Percentiles rank a stretch among this genome's conserved stretches.
Evolutionary conservation across 2,113 vertebrate species (phyloP).

Genomic region (Piprites chloris): DNA sequence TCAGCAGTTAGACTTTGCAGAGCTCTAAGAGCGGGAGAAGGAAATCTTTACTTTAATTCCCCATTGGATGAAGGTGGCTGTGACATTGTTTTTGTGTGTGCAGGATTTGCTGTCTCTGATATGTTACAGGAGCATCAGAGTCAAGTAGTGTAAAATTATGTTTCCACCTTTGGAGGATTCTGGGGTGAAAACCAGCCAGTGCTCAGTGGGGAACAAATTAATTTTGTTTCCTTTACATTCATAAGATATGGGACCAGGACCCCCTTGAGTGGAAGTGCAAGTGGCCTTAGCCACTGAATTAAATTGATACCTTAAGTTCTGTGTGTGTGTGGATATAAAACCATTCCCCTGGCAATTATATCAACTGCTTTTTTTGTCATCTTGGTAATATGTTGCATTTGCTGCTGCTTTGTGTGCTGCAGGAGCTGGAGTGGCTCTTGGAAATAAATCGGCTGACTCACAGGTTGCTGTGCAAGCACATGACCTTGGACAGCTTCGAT

Average conservation of each 20-base stretch:
- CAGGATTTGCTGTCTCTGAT: neutral
- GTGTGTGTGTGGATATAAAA: neutral
- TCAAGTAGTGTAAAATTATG: conserved; percentile 36
- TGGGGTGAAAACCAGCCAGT: neutral
- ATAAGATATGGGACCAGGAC: neutral
- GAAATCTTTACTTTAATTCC: neutral
- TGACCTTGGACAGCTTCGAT: conserved; percentile 98
- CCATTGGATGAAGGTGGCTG: neutral
- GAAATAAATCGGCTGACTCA: conserved; percentile 97
- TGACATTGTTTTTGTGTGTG: neutral
- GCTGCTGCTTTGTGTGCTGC: neutral
- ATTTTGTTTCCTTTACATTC: neutral
- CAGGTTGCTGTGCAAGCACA: conserved; percentile 92
- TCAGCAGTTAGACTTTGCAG: neutral
- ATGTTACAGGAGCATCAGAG: neutral
- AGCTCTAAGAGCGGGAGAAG: neutral
- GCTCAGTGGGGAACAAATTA: neutral
- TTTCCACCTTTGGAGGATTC: conserved; percentile 8
- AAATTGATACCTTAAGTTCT: neutral
- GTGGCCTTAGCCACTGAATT: neutral
- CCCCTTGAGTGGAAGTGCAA: neutral
- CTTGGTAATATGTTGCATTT: neutral
- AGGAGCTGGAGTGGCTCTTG: conserved; percentile 98
- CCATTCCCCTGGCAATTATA: neutral
- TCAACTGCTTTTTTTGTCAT: neutral